Percentiles rank a stretch among this genome's conserved stretches.
Conservation (phyloP, 2,888 invertebrate genomes). For the Omphaloscelis lunosa region DNA sequence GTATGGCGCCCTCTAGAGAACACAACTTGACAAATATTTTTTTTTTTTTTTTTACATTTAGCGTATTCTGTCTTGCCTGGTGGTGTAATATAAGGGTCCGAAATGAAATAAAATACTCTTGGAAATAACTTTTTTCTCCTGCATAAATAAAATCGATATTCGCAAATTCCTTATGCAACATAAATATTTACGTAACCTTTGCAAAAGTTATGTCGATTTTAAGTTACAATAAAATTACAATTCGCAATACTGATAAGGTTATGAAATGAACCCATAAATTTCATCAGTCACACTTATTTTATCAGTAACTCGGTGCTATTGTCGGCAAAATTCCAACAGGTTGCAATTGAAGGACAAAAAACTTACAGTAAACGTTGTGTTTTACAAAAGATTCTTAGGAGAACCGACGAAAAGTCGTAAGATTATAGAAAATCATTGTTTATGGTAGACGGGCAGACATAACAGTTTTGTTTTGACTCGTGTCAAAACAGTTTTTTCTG, state of each 20-base stretch:
- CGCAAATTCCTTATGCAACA: too few species aligned
- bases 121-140: background rate
- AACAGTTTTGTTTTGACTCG: constrained; percentile 34
- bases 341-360: background rate
- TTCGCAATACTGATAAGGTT: constrained; percentile 30
- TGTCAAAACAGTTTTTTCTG: constrained; percentile 20
- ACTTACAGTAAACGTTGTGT: background rate
- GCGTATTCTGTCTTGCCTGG: background rate
- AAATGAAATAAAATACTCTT: background rate
- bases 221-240: constrained; percentile 23
- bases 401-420: too few species aligned
- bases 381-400: background rate
- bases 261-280: constrained; percentile 22
- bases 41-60: too few species aligned
- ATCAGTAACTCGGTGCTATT: background rate
- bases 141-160: background rate
- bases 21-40: background rate
- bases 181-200: background rate
- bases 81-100: background rate
- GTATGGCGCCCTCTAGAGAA: too few species aligned
- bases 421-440: background rate
- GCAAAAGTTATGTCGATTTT: background rate
- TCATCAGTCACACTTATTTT: background rate
- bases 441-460: constrained; percentile 9
- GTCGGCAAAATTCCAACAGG: background rate